A percentile compares a stretch with the other conserved stretches of the same genome.
Conservation (phyloP, 2,888 invertebrate species). For the Chaitophorus viminalis region DNA sequence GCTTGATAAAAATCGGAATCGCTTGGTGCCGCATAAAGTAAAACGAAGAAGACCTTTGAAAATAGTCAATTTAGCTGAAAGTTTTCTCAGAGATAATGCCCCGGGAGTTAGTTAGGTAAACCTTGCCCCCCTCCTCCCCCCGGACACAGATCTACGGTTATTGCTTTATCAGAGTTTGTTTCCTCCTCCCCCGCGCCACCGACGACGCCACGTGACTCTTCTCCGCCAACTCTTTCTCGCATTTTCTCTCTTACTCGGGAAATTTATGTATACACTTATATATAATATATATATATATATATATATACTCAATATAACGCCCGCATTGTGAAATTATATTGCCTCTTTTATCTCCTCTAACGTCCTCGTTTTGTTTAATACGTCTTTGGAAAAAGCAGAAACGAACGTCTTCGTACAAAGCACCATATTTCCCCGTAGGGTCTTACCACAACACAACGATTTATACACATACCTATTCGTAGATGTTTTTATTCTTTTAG, state of each 20-base stretch:
- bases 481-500: background rate
- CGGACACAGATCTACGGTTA: constrained; percentile 61
- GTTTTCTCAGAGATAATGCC: constrained; percentile 59
- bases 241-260: background rate
- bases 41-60: constrained; percentile 60
- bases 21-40: constrained; percentile 58
- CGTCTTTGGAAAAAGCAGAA: constrained; percentile 52
- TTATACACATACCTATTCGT: constrained; percentile 20
- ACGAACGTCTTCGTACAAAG: constrained; percentile 41
- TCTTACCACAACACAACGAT: constrained; percentile 30
- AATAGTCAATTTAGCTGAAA: constrained; percentile 62
- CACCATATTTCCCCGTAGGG: constrained; percentile 36
- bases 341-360: constrained; percentile 60
- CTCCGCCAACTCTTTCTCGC: constrained; percentile 25
- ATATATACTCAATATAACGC: constrained; percentile 48
- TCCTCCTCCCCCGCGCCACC: background rate
- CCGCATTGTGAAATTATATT: constrained; percentile 59
- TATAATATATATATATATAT: background rate
- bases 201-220: background rate
- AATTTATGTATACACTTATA: constrained; percentile 32
- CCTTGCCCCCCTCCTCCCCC: constrained; percentile 54
- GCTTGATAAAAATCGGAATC: constrained; percentile 61
- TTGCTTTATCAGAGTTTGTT: constrained; percentile 56
- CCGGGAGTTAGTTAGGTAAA: constrained; percentile 62
- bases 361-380: constrained; percentile 62